Conservation (phyloP, 2,888 invertebrate species). For the Argyresthia goedartella region DNA sequence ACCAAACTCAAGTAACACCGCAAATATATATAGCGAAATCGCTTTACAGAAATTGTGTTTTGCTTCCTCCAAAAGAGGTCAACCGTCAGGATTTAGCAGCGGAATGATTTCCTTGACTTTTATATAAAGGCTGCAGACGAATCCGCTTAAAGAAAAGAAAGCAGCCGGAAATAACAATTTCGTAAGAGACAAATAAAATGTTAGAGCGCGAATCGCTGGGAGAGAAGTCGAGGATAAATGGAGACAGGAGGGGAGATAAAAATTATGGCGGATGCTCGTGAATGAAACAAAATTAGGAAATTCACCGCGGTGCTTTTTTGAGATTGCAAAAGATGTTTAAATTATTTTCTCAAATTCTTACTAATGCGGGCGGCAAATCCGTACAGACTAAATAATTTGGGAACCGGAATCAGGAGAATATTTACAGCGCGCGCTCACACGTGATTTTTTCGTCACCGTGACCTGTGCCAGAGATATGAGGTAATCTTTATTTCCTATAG, state of each 20-base stretch:
- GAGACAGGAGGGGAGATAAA: slow-evolving; percentile 64
- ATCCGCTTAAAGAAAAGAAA: slow-evolving; percentile 61
- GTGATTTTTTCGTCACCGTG: too few species aligned
- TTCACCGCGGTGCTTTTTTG: slow-evolving; percentile 52
- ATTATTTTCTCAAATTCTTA: slow-evolving; percentile 38
- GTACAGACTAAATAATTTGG: too few species aligned
- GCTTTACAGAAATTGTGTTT: slow-evolving; percentile 20
- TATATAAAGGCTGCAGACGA: slow-evolving; percentile 48
- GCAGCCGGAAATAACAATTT: slow-evolving; percentile 66
- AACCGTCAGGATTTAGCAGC: slow-evolving; percentile 43
- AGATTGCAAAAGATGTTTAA: slow-evolving; percentile 40
- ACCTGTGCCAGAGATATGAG: too few species aligned
- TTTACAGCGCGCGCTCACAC: too few species aligned
- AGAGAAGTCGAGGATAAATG: slow-evolving; percentile 58
- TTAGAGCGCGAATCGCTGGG: slow-evolving; percentile 53
- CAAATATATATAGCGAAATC: not conserved
- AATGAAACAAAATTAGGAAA: slow-evolving; percentile 64
- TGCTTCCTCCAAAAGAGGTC: slow-evolving; percentile 38
- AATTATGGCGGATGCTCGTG: slow-evolving; percentile 65
- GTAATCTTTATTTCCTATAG: too few species aligned
- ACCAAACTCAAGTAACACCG: too few species aligned
- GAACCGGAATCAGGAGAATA: too few species aligned
- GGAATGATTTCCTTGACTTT: slow-evolving; percentile 60
- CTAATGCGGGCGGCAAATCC: slow-evolving; percentile 13
- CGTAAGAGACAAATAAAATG: slow-evolving; percentile 64